Conservation (phyloP, 2,797 vertebrate species). For the Salarias fasciatus region DNA sequence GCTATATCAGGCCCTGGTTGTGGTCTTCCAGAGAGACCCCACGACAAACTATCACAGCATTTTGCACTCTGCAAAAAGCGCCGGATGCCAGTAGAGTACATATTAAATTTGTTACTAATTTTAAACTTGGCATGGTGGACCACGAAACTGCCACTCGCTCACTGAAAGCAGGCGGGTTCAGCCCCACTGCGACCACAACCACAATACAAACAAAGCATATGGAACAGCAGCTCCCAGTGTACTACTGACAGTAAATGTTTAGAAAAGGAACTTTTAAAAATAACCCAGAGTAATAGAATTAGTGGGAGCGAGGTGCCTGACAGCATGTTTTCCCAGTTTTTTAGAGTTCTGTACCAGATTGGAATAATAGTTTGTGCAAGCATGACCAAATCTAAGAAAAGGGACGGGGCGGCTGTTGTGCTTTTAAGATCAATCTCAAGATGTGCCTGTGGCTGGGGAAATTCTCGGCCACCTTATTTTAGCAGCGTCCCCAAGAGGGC, state of each 20-base stretch:
- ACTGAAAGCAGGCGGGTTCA: constrained; percentile 81
- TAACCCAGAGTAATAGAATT: constrained; percentile 82
- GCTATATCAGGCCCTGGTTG: constrained; percentile 86
- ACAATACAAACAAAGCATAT: constrained; percentile 89
- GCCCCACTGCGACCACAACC: constrained; percentile 85
- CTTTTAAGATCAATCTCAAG: constrained; percentile 39
- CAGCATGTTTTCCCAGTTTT: constrained; percentile 56
- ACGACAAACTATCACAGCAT: constrained; percentile 86
- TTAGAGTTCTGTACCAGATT: constrained; percentile 52
- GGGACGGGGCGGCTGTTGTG: constrained; percentile 30
- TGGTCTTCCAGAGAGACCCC: constrained; percentile 86
- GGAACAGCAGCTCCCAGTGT: constrained; percentile 84
- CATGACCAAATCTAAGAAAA: constrained; percentile 46
- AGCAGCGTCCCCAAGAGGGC: constrained; percentile 6
- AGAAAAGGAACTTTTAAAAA: constrained; percentile 82
- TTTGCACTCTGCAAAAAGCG: constrained; percentile 86
- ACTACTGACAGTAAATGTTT: constrained; percentile 84
- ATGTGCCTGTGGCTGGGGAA: constrained; percentile 28
- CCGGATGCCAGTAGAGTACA: constrained; percentile 86
- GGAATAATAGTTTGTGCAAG: constrained; percentile 59
- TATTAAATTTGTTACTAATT: constrained; percentile 97
- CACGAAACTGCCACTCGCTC: constrained; percentile 84
- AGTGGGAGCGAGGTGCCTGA: constrained; percentile 70
- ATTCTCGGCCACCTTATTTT: constrained; percentile 3
- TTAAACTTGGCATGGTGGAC: constrained; percentile 87